Percentiles rank a stretch among this genome's conserved stretches.
phyloP scores from a whole-genome alignment of 2,888 invertebrate genomes.

The Chrysolina haemoptera region DNA sequence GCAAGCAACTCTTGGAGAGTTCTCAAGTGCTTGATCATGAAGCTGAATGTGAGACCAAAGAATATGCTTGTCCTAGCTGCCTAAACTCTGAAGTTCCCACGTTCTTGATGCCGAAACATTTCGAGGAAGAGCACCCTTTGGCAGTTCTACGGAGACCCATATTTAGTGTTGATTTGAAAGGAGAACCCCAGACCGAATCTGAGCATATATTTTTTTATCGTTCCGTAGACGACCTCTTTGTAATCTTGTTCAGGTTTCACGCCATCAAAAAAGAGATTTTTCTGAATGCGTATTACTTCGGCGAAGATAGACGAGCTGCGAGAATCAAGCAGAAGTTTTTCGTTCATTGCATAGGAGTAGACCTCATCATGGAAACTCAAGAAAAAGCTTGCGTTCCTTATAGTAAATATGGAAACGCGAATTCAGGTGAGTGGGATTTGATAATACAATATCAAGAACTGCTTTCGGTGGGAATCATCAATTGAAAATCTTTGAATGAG shows the following conservation, averaged over 20 bases:
- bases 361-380: background rate
- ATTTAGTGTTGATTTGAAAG: background rate
- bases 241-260: background rate
- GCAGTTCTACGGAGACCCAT: background rate
- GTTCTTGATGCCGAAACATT: constrained; percentile 2
- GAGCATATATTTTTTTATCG: background rate
- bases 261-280: background rate
- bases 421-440: background rate
- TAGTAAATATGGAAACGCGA: background rate
- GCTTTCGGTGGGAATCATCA: no score
- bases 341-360: background rate
- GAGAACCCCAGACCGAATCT: background rate
- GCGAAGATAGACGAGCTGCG: background rate
- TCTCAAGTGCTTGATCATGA: no score
- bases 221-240: background rate
- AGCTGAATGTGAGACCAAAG: no score
- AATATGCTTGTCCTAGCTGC: no score
- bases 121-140: background rate
- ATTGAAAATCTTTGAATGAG: no score
- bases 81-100: no score
- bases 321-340: background rate
- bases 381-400: background rate
- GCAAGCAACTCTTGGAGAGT: no score
- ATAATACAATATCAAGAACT: no score
- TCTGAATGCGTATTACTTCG: background rate